These are phyloP conservation scores for Drosophila mauritiana DNA, from an alignment of 1,140 invertebrate genomes.

Conservation along the genomic window DNA sequence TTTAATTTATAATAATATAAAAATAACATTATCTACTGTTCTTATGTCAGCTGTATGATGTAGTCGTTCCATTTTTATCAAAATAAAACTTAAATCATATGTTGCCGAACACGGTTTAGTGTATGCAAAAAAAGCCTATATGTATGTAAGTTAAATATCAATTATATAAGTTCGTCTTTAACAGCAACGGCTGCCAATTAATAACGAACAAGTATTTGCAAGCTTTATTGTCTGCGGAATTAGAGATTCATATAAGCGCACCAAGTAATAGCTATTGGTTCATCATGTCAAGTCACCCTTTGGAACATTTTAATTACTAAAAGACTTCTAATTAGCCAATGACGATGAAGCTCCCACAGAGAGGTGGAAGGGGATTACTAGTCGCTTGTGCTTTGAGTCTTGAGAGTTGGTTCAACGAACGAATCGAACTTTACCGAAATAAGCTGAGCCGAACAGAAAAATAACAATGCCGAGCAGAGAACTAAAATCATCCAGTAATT, in stretches of 20 bases:
- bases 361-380: neutral
- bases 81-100: no score
- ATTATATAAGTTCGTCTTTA: no score
- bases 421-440: constrained; percentile 18
- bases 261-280: constrained; percentile 57
- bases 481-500: constrained; percentile 41
- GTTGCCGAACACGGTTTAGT: no score
- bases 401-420: constrained; percentile 5
- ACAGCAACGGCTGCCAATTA: no score
- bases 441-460: constrained; percentile 15
- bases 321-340: constrained; percentile 71
- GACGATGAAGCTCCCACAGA: constrained; percentile 39
- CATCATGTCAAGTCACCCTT: constrained; percentile 45
- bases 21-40: no score
- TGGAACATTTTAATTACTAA: constrained; percentile 54
- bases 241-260: neutral
- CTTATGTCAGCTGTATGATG: no score
- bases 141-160: no score
- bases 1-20: no score
- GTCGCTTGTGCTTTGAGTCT: constrained; percentile 12
- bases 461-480: neutral
- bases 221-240: neutral
- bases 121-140: no score
- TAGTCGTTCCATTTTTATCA: no score
- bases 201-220: no score